Percentiles rank a stretch among this genome's conserved stretches.
These are phyloP conservation scores for Pollimyrus isidori DNA, from an alignment of 2,113 vertebrate species.

Conservation along the genomic window DNA sequence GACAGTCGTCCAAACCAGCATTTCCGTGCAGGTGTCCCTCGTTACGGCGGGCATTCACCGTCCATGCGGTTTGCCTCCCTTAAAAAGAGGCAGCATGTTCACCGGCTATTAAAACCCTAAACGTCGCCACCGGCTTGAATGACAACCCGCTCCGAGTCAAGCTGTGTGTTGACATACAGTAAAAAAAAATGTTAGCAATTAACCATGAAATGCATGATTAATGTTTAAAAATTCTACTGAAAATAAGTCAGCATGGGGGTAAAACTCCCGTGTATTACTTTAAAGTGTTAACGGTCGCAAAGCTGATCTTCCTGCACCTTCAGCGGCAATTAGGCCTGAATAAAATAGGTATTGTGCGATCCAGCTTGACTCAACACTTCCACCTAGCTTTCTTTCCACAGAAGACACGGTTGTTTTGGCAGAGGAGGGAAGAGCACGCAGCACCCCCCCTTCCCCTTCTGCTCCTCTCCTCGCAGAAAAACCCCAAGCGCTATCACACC, in stretches of 20 bases:
- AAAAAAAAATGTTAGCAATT: background rate
- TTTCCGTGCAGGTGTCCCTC: background rate
- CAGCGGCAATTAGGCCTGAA: conserved; percentile 28
- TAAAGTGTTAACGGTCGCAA: background rate
- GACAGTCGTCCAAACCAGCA: background rate
- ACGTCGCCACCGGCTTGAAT: background rate
- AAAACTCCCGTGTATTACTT: conserved; percentile 10
- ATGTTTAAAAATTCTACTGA: conserved; percentile 15
- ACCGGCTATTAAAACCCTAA: background rate
- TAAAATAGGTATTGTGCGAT: conserved; percentile 28
- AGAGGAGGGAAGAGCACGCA: background rate
- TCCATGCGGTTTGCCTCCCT: background rate
- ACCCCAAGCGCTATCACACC: background rate
- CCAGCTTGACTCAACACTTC: conserved; percentile 41
- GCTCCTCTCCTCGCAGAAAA: background rate
- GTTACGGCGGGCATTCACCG: background rate
- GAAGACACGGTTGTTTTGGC: conserved; percentile 24
- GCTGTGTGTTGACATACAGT: background rate
- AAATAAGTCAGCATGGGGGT: conserved; percentile 5
- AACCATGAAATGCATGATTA: conserved; percentile 15
- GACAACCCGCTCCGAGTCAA: background rate
- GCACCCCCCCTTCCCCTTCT: background rate
- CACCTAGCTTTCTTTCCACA: conserved; percentile 37
- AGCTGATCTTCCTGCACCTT: conserved; percentile 12
- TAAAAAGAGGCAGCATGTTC: background rate